These are phyloP conservation scores for Lumbricus terrestris DNA, from an alignment of 2,888 invertebrate species.

Conservation along the genomic window DNA sequence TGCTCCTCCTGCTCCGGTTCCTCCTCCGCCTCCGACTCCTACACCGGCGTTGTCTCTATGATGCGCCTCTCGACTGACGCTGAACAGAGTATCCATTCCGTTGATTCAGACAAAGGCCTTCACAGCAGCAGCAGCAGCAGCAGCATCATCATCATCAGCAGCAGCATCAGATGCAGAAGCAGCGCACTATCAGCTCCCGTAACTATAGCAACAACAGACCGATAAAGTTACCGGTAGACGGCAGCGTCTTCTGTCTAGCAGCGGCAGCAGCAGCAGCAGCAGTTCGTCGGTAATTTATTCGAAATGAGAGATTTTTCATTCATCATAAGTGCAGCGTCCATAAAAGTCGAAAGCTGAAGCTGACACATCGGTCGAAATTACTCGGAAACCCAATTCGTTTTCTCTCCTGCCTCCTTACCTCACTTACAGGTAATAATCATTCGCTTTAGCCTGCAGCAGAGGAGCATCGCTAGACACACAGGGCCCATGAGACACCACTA, in stretches of 20 bases:
- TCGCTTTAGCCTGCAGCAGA: neutral
- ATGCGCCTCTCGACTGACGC: slow-evolving; percentile 15
- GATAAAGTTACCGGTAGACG: neutral
- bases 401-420: neutral
- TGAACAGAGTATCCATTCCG: neutral
- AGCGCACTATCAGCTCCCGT: neutral
- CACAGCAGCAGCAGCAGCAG: neutral
- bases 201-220: neutral
- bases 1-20: neutral
- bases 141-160: neutral
- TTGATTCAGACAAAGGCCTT: neutral
- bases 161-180: neutral
- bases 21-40: too few relatives aligned
- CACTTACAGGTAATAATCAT: neutral
- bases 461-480: neutral
- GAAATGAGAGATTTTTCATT: neutral
- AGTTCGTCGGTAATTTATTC: neutral
- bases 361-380: neutral
- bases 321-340: neutral
- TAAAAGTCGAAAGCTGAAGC: neutral
- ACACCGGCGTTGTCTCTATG: neutral
- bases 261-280: neutral
- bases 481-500: neutral
- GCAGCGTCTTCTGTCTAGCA: too few relatives aligned
- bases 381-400: neutral